Conservation (phyloP, 2,113 vertebrate genomes). For the Cottus gobio region DNA sequence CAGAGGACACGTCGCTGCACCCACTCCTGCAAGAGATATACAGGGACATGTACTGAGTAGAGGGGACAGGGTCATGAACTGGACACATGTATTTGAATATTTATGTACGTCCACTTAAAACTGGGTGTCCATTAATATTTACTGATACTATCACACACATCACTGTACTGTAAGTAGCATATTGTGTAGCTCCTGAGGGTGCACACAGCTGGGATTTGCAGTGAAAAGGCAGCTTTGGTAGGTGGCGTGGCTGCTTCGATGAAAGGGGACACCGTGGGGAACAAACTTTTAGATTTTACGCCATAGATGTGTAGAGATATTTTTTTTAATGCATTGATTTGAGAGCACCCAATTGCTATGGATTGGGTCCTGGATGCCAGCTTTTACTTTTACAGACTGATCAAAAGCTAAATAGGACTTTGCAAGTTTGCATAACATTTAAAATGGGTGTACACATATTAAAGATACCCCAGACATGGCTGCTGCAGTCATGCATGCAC, state of each 20-base stretch:
- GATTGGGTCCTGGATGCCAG: not conserved
- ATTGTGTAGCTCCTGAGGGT: conserved; percentile 13
- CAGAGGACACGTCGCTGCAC: conserved; percentile 92
- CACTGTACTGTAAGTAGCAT: conserved; percentile 27
- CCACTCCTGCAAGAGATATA: conserved; percentile 97
- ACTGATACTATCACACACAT: conserved; percentile 15
- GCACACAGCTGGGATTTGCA: conserved; percentile 9
- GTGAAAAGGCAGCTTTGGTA: conserved; percentile 13
- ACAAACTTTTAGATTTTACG: not conserved
- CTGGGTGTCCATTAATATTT: not conserved
- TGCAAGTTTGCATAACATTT: conserved; percentile 8
- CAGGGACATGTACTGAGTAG: conserved; percentile 90
- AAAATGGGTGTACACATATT: not conserved
- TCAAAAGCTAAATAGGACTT: conserved; percentile 2
- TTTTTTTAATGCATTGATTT: not conserved
- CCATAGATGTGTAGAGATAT: not conserved
- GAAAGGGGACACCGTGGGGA: not conserved
- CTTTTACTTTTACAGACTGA: not conserved
- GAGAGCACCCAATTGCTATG: not conserved
- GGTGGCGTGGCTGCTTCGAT: not conserved
- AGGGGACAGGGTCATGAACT: not conserved
- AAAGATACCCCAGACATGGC: not conserved
- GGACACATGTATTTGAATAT: not conserved
- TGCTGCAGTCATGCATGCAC: conserved; percentile 3
- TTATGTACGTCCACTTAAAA: not conserved